Conservation (phyloP, 1,140 invertebrate genomes). For the Achatina immaculata region DNA sequence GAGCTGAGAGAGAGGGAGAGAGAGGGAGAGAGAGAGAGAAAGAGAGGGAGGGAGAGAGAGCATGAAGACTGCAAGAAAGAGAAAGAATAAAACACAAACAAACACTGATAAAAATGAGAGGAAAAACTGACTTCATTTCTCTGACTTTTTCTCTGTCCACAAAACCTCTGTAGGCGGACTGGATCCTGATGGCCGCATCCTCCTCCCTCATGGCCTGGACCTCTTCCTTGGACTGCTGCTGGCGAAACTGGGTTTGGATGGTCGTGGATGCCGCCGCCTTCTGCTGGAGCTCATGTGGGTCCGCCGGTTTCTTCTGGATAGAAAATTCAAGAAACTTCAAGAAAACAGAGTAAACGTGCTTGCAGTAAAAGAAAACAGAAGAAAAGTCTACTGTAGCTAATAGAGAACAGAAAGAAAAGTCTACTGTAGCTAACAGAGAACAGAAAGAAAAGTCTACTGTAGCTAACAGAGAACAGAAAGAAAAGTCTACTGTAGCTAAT, state of each 20-base stretch:
- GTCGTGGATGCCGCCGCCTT: conserved; percentile 61
- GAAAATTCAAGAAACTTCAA: no score
- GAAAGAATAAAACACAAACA: neutral
- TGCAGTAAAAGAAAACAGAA: no score
- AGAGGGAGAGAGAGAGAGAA: no score
- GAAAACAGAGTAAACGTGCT: no score
- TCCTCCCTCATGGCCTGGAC: conserved; percentile 77
- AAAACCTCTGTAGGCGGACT: conserved; percentile 63
- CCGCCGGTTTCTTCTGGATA: conserved; percentile 55
- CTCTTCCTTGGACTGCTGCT: conserved; percentile 77
- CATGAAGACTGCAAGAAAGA: neutral
- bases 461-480: no score
- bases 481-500: no score
- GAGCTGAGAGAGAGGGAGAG: no score
- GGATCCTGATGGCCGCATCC: conserved; percentile 62
- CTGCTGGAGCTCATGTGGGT: conserved; percentile 58
- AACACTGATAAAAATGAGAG: neutral
- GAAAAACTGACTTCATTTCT: conserved; percentile 47
- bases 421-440: no score
- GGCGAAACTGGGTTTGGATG: conserved; percentile 62
- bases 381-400: no score
- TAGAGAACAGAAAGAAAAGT: no score
- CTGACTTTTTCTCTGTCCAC: conserved; percentile 56
- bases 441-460: no score
- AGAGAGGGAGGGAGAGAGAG: neutral